Percentiles rank a stretch among this genome's conserved stretches.
These are phyloP conservation scores for Antechinus stuartii DNA, from an alignment of 2,113 vertebrate genomes.

Conservation along the genomic window DNA sequence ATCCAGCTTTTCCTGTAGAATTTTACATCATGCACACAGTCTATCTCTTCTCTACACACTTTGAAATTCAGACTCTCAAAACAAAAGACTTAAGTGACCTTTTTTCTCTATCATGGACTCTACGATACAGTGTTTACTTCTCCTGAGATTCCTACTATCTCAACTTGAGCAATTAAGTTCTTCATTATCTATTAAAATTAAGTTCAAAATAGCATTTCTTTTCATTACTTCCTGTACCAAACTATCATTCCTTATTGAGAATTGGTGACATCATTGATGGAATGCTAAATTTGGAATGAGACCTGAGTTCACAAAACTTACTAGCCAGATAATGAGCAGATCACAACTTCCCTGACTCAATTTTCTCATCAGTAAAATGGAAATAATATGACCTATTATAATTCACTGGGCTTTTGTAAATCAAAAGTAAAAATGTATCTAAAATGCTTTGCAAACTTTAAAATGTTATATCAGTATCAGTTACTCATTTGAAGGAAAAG, in stretches of 20 bases:
- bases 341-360: not conserved
- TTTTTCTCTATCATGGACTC: not conserved
- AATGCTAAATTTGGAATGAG: not conserved
- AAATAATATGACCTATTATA: not conserved
- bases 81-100: not conserved
- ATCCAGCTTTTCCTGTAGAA: not conserved
- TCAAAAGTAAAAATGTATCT: not conserved
- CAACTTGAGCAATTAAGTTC: not conserved
- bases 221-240: not conserved
- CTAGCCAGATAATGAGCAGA: not conserved
- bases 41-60: not conserved
- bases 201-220: not conserved
- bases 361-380: not conserved
- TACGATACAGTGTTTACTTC: not conserved
- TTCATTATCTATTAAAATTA: not conserved
- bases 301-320: not conserved
- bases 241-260: not conserved
- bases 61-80: not conserved
- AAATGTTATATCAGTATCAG: not conserved
- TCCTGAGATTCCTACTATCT: not conserved
- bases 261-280: not conserved
- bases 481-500: not conserved
- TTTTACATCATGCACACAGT: not conserved
- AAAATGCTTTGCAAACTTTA: not conserved
- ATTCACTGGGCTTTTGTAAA: not conserved